These are phyloP conservation scores for Crocidura indochinensis DNA, from an alignment of 2,797 vertebrate species.

Conservation along the genomic window DNA sequence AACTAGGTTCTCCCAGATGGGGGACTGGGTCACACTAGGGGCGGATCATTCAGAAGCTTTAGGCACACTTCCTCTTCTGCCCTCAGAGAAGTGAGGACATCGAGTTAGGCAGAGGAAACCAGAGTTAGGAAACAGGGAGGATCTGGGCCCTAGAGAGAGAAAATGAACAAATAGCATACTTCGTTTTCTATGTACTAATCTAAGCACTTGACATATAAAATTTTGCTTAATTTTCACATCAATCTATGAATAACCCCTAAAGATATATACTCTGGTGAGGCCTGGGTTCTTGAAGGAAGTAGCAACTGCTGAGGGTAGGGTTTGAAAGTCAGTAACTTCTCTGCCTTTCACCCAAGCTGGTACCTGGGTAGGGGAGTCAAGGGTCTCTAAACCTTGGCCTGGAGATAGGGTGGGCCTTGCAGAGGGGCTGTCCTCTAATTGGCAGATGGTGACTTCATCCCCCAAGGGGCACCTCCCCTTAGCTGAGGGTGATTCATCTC, in stretches of 20 bases:
- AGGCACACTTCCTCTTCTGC: conserved; percentile 25
- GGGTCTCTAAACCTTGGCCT: background rate
- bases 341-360: background rate
- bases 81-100: conserved; percentile 36
- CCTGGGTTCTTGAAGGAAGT: background rate
- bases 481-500: conserved; percentile 83
- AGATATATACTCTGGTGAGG: background rate
- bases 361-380: background rate
- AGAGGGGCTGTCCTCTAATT: conserved; percentile 69
- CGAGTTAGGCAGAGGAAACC: background rate
- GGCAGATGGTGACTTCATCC: conserved; percentile 81
- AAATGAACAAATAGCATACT: background rate
- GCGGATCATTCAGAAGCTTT: background rate
- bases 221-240: conserved; percentile 7
- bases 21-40: background rate
- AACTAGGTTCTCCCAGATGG: background rate
- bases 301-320: background rate
- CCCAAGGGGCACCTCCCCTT: conserved; percentile 70
- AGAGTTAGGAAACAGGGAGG: conserved; percentile 21
- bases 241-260: background rate
- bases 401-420: conserved; percentile 14
- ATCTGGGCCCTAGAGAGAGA: conserved; percentile 1
- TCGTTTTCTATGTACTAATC: background rate
- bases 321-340: conserved; percentile 30
- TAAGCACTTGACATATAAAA: conserved; percentile 28